A percentile compares a stretch with the other conserved stretches of the same genome.
Evolutionary conservation across 2,797 vertebrate genomes (phyloP).

Genomic region (Epinephelus coioides): DNA sequence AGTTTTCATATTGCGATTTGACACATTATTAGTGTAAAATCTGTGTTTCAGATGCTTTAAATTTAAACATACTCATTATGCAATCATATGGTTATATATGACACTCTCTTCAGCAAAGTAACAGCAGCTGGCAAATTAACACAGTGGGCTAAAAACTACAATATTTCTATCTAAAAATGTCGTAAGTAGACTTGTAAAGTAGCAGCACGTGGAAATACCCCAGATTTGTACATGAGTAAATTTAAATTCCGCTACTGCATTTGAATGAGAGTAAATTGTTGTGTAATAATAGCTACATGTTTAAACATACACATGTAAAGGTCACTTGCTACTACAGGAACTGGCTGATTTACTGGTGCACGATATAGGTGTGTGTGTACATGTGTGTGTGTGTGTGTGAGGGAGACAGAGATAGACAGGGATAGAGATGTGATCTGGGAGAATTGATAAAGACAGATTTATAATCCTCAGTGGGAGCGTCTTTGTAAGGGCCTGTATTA

Average conservation of each 20-base stretch:
- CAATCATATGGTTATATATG: neutral
- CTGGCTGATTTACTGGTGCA: neutral
- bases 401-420: too few relatives aligned
- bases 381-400: neutral
- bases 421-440: constrained; percentile 9
- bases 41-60: too few relatives aligned
- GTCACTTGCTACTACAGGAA: constrained; percentile 31
- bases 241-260: neutral
- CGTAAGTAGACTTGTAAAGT: too few relatives aligned
- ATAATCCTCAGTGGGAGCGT: constrained; percentile 2
- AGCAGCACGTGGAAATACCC: too few relatives aligned
- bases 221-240: neutral
- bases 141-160: too few relatives aligned
- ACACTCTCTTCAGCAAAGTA: neutral
- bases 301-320: constrained; percentile 13
- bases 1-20: too few relatives aligned
- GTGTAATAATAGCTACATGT: constrained; percentile 17
- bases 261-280: neutral
- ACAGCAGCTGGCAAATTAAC: neutral
- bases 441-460: constrained; percentile 13
- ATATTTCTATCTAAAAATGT: too few relatives aligned
- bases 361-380: neutral
- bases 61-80: too few relatives aligned
- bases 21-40: too few relatives aligned
- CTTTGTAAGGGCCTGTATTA: neutral